phyloP scores from a whole-genome alignment of 1,140 invertebrate species.

The Drosophila tropicalis region DNA sequence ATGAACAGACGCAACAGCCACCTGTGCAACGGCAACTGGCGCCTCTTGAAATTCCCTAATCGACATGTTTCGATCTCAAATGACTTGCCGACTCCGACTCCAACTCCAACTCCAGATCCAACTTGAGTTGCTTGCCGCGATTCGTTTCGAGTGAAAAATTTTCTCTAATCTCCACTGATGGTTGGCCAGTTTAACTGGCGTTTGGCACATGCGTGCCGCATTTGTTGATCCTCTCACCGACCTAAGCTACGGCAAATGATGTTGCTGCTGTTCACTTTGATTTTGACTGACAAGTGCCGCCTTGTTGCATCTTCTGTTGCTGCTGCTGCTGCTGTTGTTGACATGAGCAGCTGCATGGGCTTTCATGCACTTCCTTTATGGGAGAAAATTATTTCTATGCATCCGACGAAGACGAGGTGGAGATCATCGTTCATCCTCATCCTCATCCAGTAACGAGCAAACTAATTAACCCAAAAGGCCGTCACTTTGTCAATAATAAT shows the following conservation, averaged over 20 bases:
- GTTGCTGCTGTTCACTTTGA: conserved; percentile 73
- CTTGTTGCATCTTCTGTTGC: conserved; percentile 51
- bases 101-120: background rate
- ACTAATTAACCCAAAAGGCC: conserved; percentile 69
- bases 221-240: conserved; percentile 41
- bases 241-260: conserved; percentile 54
- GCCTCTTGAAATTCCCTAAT: conserved; percentile 82
- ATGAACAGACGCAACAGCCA: conserved; percentile 4
- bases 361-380: conserved; percentile 76
- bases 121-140: background rate
- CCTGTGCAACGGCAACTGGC: conserved; percentile 74
- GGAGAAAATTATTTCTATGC: conserved; percentile 78
- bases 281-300: conserved; percentile 81
- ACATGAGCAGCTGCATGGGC: conserved; percentile 77
- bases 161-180: conserved; percentile 79
- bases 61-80: conserved; percentile 82
- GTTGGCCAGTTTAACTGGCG: conserved; percentile 27
- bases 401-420: conserved; percentile 35
- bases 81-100: conserved; percentile 54
- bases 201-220: conserved; percentile 63
- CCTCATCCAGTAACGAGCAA: conserved; percentile 45
- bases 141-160: conserved; percentile 72
- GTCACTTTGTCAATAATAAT: conserved; percentile 64
- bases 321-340: conserved; percentile 51
- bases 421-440: conserved; percentile 12